These are phyloP conservation scores for Apis florea DNA, from an alignment of 1,140 invertebrate species.

Conservation along the genomic window DNA sequence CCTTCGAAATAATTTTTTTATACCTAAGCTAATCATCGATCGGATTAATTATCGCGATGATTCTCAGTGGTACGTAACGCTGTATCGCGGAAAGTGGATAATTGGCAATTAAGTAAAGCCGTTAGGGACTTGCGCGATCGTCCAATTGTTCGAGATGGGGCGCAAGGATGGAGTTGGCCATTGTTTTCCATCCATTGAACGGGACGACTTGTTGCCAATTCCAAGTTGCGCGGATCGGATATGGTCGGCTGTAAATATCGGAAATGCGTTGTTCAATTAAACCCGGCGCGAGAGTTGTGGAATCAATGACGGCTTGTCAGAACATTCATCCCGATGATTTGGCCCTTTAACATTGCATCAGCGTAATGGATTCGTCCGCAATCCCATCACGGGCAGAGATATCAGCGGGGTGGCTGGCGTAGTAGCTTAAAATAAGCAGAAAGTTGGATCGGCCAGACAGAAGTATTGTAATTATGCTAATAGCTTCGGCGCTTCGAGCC, in stretches of 20 bases:
- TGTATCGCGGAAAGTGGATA: background rate
- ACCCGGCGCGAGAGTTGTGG: background rate
- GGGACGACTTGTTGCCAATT: background rate
- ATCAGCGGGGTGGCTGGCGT: conserved; percentile 54
- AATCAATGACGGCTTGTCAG: conserved; percentile 23
- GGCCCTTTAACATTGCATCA: conserved; percentile 76
- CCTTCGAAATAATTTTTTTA: too few relatives aligned
- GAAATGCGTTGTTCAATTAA: background rate
- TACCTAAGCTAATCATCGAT: too few relatives aligned
- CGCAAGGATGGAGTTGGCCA: background rate
- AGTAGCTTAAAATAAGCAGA: conserved; percentile 78
- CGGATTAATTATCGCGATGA: too few relatives aligned
- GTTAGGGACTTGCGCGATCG: background rate
- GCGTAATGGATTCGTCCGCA: conserved; percentile 77
- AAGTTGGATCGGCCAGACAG: conserved; percentile 75
- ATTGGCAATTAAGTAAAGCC: background rate
- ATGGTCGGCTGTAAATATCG: background rate
- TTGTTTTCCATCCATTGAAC: too few relatives aligned
- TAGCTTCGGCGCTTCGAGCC: conserved; percentile 75
- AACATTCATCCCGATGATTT: conserved; percentile 73
- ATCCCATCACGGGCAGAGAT: conserved; percentile 75
- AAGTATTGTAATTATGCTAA: conserved; percentile 81
- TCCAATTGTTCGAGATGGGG: background rate
- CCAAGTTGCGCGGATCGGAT: background rate
- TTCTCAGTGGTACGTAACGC: too few relatives aligned